Evolutionary conservation across 2,888 invertebrate species (phyloP), one percentile per base, ranked within the genome.

Genomic region (Tigriopus californicus): DNA sequence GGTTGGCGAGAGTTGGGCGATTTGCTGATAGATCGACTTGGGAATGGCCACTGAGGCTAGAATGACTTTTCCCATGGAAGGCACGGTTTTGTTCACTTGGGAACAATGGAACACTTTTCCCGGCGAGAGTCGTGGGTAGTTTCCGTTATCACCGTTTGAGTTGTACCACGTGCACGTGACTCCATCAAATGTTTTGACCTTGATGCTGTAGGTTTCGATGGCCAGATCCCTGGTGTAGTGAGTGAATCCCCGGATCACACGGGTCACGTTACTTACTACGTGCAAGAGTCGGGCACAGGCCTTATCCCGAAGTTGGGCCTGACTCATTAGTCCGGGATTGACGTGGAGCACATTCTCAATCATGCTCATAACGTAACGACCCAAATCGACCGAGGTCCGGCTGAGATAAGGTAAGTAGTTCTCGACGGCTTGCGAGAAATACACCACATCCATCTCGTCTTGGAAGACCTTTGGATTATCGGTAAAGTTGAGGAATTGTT

Each of bases 341-440:
- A 56, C 46, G 11, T 24, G n/a, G 11, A 56, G 46, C 13, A 56
- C 20, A 22, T 56, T 56, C 20, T 18, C 56, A 11, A 56, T 46
- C 56, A 56, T 56, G 24, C 46, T 46, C 22, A 44, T 56, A 10
- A 56, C 44, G 49, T 20, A 49, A 18, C 22, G 49, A 2, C 49
- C 49, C n/a, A 56, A 20, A 44, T 56, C 44, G 6, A 22, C 20
- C n/a, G 42, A 56, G 15, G 52, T 24, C 4, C 18, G 22, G 1
- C 15, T 44, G 44, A 56, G 12, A 46, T 42, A 56, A n/a, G 56
- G 56, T 22, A 56, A 18, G 44, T 56, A 56, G 46, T 56, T 56
- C 13, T 56, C 56, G 2, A 56, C 56, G 25, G 56, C 56, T 33
- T 24, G 42, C 1, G 44, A 18, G 20, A 56, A 56, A 22, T 44